Conservation (phyloP, 23 tunicate genomes). For the Oikopleura dioica region DNA sequence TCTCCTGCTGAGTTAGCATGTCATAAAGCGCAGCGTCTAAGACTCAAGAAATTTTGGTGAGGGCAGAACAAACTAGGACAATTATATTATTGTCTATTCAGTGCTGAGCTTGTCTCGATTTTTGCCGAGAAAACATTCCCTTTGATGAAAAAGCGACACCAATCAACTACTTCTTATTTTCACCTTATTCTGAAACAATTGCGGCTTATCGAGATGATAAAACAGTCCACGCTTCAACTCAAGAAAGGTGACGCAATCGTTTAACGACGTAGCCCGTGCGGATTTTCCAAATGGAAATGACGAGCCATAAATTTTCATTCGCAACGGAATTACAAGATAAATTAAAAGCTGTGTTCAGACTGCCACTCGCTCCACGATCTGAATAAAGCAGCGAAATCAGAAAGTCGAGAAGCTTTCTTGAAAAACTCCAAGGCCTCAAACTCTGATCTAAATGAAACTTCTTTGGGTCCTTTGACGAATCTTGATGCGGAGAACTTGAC, state of each 20-base stretch:
- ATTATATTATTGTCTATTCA: background rate
- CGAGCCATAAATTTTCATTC: too few relatives aligned
- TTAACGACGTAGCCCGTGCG: too few relatives aligned
- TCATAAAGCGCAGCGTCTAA: background rate
- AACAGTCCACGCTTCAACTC: background rate
- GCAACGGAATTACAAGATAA: too few relatives aligned
- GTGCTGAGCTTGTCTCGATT: background rate
- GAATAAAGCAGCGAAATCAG: too few relatives aligned
- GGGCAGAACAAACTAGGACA: background rate
- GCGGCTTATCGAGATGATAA: background rate
- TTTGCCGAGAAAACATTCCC: conserved; percentile 11
- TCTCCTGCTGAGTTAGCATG: background rate
- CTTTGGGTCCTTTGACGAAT: too few relatives aligned
- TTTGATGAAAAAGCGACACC: background rate
- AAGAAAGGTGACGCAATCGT: conserved; percentile 1
- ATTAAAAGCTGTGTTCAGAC: too few relatives aligned
- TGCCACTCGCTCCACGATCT: too few relatives aligned
- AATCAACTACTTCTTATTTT: background rate
- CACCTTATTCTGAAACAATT: background rate
- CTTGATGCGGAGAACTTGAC: too few relatives aligned
- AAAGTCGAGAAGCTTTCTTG: too few relatives aligned
- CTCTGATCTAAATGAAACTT: too few relatives aligned
- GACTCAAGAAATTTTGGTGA: background rate
- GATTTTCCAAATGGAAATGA: too few relatives aligned
- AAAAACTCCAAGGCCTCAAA: too few relatives aligned